A percentile compares a stretch with the other conserved stretches of the same genome.
Evolutionary conservation across 1,140 invertebrate species (phyloP).

Genomic region (Drosophila equinoxialis): DNA sequence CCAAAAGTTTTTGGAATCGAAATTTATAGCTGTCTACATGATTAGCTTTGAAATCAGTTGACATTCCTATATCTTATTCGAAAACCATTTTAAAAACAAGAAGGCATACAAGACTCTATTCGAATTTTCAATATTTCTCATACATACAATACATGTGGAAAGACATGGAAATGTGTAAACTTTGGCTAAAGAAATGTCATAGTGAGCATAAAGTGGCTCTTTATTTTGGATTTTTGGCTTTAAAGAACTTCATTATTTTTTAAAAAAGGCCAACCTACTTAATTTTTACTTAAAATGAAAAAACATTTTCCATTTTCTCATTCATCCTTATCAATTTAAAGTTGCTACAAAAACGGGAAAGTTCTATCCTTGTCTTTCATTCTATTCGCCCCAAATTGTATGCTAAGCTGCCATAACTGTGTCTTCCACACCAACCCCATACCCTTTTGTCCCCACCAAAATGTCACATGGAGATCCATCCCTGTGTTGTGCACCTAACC

Average conservation of each 20-base stretch:
- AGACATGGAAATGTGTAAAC: too few relatives aligned
- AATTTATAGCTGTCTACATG: too few relatives aligned
- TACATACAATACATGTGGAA: too few relatives aligned
- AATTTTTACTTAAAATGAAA: conserved; percentile 16
- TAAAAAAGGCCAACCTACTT: conserved; percentile 2
- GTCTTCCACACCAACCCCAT: background rate
- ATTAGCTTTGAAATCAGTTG: too few relatives aligned
- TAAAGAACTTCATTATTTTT: background rate
- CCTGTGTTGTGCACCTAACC: background rate
- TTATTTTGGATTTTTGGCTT: background rate
- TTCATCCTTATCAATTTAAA: conserved; percentile 16
- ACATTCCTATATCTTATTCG: too few relatives aligned
- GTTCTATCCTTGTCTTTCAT: conserved; percentile 6
- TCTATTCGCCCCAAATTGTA: conserved; percentile 59
- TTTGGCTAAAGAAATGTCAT: too few relatives aligned
- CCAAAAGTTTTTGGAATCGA: too few relatives aligned
- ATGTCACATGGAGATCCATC: background rate
- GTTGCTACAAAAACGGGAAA: background rate
- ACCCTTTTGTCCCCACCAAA: background rate
- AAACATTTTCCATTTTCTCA: conserved; percentile 29
- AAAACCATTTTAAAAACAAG: too few relatives aligned
- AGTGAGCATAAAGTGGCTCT: too few relatives aligned
- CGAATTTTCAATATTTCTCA: too few relatives aligned
- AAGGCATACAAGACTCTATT: too few relatives aligned
- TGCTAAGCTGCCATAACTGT: conserved; percentile 66